Conservation (phyloP, 2,797 vertebrate genomes). For the Pseudopleuronectes americanus region DNA sequence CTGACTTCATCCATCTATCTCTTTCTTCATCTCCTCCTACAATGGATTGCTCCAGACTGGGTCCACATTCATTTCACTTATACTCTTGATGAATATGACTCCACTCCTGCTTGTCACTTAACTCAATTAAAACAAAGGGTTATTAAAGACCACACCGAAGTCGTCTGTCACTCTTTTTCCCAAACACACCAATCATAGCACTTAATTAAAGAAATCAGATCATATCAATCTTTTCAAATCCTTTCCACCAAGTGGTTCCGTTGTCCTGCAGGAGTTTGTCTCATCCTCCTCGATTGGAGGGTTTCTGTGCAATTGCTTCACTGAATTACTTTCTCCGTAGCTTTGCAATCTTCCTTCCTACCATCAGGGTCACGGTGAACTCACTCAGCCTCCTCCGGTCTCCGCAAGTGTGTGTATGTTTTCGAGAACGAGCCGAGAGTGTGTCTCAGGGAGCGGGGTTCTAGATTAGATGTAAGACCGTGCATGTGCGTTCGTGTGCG, state of each 20-base stretch:
- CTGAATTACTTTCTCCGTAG: too few species aligned
- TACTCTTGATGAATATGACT: neutral
- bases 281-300: too few species aligned
- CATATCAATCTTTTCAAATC: too few species aligned
- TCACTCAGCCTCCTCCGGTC: neutral
- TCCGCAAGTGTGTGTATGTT: neutral
- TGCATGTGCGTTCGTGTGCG: neutral
- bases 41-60: neutral
- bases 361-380: slow-evolving; percentile 9
- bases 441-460: neutral
- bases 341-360: neutral
- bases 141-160: too few species aligned
- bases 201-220: too few species aligned
- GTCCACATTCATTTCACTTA: neutral
- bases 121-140: too few species aligned
- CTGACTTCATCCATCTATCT: neutral
- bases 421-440: neutral
- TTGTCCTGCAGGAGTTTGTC: too few species aligned
- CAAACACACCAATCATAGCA: too few species aligned
- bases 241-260: too few species aligned
- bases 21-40: neutral
- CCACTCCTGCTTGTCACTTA: too few species aligned
- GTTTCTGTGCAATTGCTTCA: too few species aligned
- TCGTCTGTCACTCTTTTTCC: too few species aligned
- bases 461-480: neutral